A percentile compares a stretch with the other conserved stretches of the same genome.
These are phyloP conservation scores for Colletes latitarsis DNA, from an alignment of 1,140 invertebrate species.

Conservation along the genomic window DNA sequence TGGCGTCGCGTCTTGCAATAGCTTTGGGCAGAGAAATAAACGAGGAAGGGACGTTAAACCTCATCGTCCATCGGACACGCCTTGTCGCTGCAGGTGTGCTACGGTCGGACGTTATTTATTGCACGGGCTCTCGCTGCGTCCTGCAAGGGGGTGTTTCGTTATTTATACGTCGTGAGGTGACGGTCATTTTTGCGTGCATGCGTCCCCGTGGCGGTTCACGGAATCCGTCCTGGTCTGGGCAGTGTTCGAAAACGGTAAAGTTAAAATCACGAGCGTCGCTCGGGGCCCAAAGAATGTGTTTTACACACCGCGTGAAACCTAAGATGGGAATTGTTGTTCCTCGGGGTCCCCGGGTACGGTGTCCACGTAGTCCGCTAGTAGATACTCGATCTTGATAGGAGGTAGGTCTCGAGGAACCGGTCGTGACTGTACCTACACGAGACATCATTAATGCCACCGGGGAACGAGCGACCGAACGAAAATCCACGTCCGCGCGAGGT, in stretches of 20 bases:
- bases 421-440: conserved; percentile 65
- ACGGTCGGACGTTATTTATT: conserved; percentile 50
- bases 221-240: background rate
- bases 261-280: too few relatives aligned
- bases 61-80: conserved; percentile 49
- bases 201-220: background rate
- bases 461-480: conserved; percentile 53
- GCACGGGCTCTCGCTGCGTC: conserved; percentile 9
- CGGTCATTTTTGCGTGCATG: conserved; percentile 35
- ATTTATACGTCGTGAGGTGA: conserved; percentile 46
- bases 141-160: conserved; percentile 33
- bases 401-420: conserved; percentile 61
- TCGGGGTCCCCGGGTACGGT: background rate
- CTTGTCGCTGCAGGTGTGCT: conserved; percentile 54
- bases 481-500: conserved; percentile 45
- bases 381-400: conserved; percentile 61
- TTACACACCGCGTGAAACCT: conserved; percentile 39
- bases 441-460: conserved; percentile 65
- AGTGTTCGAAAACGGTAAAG: background rate
- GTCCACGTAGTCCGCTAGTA: conserved; percentile 46
- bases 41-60: conserved; percentile 35
- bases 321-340: conserved; percentile 23
- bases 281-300: conserved; percentile 17
- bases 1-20: conserved; percentile 49
- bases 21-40: conserved; percentile 50